Evolutionary conservation across 2,888 invertebrate genomes (phyloP).

Genomic region (Euplagia quadripunctaria): DNA sequence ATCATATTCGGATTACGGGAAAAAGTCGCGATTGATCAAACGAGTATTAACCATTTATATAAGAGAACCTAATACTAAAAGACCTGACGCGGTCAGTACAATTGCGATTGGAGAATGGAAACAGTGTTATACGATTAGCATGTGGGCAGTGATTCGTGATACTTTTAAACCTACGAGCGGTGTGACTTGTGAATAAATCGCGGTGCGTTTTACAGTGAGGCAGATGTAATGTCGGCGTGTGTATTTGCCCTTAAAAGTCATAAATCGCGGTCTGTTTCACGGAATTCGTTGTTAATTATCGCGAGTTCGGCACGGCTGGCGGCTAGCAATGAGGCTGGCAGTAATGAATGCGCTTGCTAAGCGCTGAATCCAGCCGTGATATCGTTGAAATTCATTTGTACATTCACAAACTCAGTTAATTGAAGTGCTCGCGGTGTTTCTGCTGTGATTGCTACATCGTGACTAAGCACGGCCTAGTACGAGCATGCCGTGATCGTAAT

Average conservation of each 20-base stretch:
- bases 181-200: too few species aligned
- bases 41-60: neutral
- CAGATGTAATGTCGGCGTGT: too few species aligned
- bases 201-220: neutral
- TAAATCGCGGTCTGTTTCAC: slow-evolving; percentile 52
- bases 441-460: slow-evolving; percentile 36
- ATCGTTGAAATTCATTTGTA: slow-evolving; percentile 62
- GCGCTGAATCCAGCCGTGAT: slow-evolving; percentile 59
- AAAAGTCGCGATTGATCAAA: neutral
- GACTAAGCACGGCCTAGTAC: slow-evolving; percentile 39
- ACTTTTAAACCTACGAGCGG: too few species aligned
- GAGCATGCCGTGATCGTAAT: slow-evolving; percentile 29
- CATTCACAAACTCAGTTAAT: slow-evolving; percentile 45
- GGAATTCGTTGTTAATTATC: slow-evolving; percentile 71
- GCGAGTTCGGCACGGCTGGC: slow-evolving; percentile 48
- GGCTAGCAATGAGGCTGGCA: slow-evolving; percentile 47
- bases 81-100: neutral
- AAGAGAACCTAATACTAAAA: neutral
- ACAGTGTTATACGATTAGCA: too few species aligned
- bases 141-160: too few species aligned
- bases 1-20: neutral
- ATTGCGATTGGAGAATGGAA: neutral
- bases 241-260: slow-evolving; percentile 36
- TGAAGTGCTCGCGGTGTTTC: slow-evolving; percentile 53
- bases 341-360: slow-evolving; percentile 68